Base-by-base conservation (phyloP, 2,888 invertebrate genomes). In the Ophioninae sp. region DNA sequence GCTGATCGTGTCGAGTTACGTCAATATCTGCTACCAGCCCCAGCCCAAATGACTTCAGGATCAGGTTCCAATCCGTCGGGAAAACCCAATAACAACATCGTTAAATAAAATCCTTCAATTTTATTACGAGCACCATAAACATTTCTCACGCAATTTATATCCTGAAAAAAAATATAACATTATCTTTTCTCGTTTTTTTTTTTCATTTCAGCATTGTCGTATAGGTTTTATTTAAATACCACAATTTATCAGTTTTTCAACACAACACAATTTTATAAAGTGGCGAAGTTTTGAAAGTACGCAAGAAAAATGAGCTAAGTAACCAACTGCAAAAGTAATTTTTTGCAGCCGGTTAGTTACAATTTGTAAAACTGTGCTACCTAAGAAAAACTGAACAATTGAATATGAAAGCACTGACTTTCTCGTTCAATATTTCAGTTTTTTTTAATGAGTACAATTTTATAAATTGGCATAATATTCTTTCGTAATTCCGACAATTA, bases 1-100 rank as follows among this genome's bases (percentile, higher is more conserved):
- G 68, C 68, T 77, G 77, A 50, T 73, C 81, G 70, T 76, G 81
- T 76, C 76, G 65, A 50, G 69, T 76, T 76, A 76, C 70, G 65
- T 70, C 72, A 59, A 61, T 57, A 76, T 72, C 62, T 68, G 7
- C 50, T 69, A 69, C 44, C 50, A 44, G 30, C 8, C 44, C 23
- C 57, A 57, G 76, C 23, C 75, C 20, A 57, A 44, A 50, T 70
- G 13, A 56, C 37, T 81, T 81, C 75, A 70, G 81, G 70, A 81
- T 80, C 80, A 70, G 74, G 69, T 75, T 76, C 44, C 65, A 57
- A 39, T 61, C 65, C 72, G 59, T 57, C 44, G 41, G 44, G 67
- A 64, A 72, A 7, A 67, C 21, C 6, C 20, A 17, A 17, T 10
- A 13, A 44, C 20, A 6, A 10, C 8, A 30, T 50, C 23, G 44